Base-by-base conservation (phyloP, 2,797 vertebrate genomes). In the Protonibea diacanthus region DNA sequence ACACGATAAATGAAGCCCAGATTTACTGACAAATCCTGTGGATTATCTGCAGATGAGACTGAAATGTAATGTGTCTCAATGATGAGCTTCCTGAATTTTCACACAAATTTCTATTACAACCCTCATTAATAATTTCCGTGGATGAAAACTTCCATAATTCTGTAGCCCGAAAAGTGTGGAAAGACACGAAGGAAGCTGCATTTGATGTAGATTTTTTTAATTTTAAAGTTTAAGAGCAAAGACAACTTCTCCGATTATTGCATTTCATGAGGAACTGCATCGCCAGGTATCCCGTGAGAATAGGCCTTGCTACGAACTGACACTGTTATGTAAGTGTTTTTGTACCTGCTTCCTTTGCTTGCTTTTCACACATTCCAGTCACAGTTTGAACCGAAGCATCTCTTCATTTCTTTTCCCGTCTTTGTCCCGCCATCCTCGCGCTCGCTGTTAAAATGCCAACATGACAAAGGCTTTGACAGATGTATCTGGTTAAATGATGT, bases 31-130 rank as follows among this genome's bases (percentile, higher is more conserved):
- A 77, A 85, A 86, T 87, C 81, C 70, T 21, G 38, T 42, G 71
- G 58, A 82, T 89, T 78, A 78, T 80, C 83, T 86, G 66, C 66
- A 72, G 56, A 86, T 81, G 81, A 86, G 78, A 56, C 74, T 63
- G 55, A 59, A 80, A 48, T 57, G 56, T 53, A 69, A 75, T 72
- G 69, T 63, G 40, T 71, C 65, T 69, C 6, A 47, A 21, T 17
- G 64, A 73, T 65, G 70, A 82, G 83, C 53, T 71, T 70, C 63
- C 17, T 17, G 13, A 80, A 75, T 76, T 52, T 76, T 48, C 20
- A 68, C 48, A 72, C 21, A 33, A 65, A 84, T 74, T 75, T 87
- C 78, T 75, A 65, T 80, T 83, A 74, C 75, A 87, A 75, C 66
- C 60, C 57, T 69, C 11, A 70, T 76, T 83, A 74, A 81, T 68